phyloP scores from a whole-genome alignment of 2,888 invertebrate species.

The Dryocosmus kuriphilus region DNA sequence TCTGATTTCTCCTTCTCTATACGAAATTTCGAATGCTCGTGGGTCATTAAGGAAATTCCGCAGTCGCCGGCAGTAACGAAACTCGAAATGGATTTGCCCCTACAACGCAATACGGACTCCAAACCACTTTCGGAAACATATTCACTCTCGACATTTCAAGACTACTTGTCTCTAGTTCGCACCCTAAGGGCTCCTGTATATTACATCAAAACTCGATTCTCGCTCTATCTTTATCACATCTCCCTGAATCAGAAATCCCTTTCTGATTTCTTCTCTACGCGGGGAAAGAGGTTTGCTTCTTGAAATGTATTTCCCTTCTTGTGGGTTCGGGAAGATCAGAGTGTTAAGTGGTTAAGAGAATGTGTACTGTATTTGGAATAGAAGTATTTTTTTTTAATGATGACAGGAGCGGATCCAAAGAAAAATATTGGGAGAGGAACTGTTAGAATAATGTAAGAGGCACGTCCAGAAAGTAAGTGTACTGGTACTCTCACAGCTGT shows the following conservation, averaged over 20 bases:
- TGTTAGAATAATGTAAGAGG: too few relatives aligned
- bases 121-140: slow-evolving; percentile 40
- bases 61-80: slow-evolving; percentile 63
- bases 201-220: slow-evolving; percentile 13
- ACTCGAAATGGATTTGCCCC: slow-evolving; percentile 67
- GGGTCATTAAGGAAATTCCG: slow-evolving; percentile 65
- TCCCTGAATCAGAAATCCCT: slow-evolving; percentile 55
- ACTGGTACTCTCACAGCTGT: too few relatives aligned
- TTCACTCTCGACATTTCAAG: slow-evolving; percentile 30
- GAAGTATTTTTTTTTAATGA: too few relatives aligned
- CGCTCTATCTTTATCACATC: slow-evolving; percentile 45
- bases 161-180: slow-evolving; percentile 22
- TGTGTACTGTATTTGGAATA: too few relatives aligned
- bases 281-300: neutral
- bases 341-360: neutral
- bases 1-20: slow-evolving; percentile 13
- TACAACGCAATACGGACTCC: slow-evolving; percentile 52
- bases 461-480: too few relatives aligned
- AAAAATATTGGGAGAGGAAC: too few relatives aligned
- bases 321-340: neutral
- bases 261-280: neutral
- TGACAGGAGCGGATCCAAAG: too few relatives aligned
- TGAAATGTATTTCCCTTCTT: neutral
- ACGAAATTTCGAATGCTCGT: slow-evolving; percentile 53
- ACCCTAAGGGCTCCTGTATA: slow-evolving; percentile 11